Percentiles rank a stretch among this genome's conserved stretches.
Evolutionary conservation across 2,888 invertebrate genomes (phyloP).

Genomic region (Drosophila emarginata): DNA sequence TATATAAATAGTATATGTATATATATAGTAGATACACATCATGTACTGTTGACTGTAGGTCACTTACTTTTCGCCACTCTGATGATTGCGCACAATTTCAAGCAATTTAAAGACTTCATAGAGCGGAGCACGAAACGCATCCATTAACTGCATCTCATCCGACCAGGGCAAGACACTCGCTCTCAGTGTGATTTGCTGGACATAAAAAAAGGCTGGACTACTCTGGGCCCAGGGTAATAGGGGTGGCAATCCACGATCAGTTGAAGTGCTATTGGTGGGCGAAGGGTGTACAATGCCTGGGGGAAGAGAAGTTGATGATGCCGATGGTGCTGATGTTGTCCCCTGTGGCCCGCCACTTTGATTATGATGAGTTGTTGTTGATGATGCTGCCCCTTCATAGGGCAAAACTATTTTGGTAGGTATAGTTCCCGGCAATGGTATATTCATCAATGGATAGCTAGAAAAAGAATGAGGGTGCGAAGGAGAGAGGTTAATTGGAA

Average conservation of each 20-base stretch:
- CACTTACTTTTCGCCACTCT: conserved; percentile 79
- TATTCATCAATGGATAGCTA: conserved; percentile 92
- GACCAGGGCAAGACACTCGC: conserved; percentile 94
- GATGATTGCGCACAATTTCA: conserved; percentile 92
- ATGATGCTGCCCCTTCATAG: conserved; percentile 77
- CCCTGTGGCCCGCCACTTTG: conserved; percentile 42
- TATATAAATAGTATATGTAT: not conserved
- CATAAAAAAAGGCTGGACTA: conserved; percentile 86
- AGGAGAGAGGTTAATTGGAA: conserved; percentile 10
- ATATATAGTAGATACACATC: conserved; percentile 5
- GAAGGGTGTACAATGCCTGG: conserved; percentile 16
- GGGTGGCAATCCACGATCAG: conserved; percentile 30
- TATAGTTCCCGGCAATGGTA: conserved; percentile 95
- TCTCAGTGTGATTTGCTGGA: conserved; percentile 90
- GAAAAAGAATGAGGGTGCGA: conserved; percentile 60
- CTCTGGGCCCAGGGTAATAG: conserved; percentile 86
- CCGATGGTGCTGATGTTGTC: conserved; percentile 47
- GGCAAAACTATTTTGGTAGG: conserved; percentile 88
- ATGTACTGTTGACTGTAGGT: conserved; percentile 16
- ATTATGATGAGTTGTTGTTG: conserved; percentile 27
- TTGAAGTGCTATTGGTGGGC: conserved; percentile 38
- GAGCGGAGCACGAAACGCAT: conserved; percentile 95
- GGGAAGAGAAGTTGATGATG: conserved; percentile 25
- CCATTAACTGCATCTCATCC: conserved; percentile 90
- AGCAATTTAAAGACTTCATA: conserved; percentile 94